A percentile compares a stretch with the other conserved stretches of the same genome.
Evolutionary conservation across 2,113 vertebrate species (phyloP).

Genomic region (Pyxicephalus adspersus): DNA sequence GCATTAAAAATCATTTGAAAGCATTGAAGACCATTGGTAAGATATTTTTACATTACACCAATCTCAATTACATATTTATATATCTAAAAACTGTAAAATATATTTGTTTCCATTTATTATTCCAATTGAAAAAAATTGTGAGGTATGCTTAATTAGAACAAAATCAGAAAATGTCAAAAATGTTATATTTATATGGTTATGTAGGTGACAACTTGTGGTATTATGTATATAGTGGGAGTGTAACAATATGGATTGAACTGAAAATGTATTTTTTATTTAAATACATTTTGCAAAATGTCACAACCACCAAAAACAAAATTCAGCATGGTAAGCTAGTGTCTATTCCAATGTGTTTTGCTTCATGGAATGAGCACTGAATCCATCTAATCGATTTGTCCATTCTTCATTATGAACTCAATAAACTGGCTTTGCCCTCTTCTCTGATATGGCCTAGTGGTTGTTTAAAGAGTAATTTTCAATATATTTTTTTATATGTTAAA

Average conservation of each 20-base stretch:
- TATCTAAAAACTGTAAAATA: too few relatives aligned
- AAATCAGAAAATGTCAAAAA: not conserved
- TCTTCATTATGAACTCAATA: slow-evolving; percentile 19
- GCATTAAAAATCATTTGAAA: too few relatives aligned
- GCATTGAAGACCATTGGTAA: too few relatives aligned
- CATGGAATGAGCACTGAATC: not conserved
- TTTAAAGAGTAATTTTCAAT: too few relatives aligned
- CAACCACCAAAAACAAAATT: not conserved
- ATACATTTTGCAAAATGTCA: not conserved
- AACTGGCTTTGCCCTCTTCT: slow-evolving; percentile 21
- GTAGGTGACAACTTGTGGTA: slow-evolving; percentile 2
- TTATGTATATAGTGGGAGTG: not conserved
- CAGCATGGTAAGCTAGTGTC: not conserved
- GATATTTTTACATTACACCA: too few relatives aligned
- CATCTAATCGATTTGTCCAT: slow-evolving; percentile 6
- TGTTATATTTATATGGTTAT: not conserved
- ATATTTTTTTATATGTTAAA: too few relatives aligned
- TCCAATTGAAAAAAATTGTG: too few relatives aligned
- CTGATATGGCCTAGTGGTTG: not conserved
- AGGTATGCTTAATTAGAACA: not conserved
- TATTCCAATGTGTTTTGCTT: slow-evolving; percentile 16
- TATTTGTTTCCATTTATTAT: too few relatives aligned
- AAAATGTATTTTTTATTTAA: not conserved
- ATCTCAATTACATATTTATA: too few relatives aligned
- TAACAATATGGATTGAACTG: not conserved